A percentile compares a stretch with the other conserved stretches of the same genome.
phyloP scores from a whole-genome alignment of 1,140 invertebrate genomes.

The Pogonomyrmex barbatus region DNA sequence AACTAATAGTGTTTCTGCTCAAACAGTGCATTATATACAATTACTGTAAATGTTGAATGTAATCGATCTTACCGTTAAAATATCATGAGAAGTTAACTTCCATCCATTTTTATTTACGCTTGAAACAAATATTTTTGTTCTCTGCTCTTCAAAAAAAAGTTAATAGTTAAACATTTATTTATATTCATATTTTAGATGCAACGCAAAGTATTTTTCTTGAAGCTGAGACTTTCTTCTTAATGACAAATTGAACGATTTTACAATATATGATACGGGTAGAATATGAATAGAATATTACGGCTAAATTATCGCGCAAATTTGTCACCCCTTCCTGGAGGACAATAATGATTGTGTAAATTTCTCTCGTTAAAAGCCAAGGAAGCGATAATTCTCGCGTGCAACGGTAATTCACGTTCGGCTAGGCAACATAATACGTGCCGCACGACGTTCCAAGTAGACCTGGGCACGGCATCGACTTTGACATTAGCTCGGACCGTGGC shows the following conservation, averaged over 20 bases:
- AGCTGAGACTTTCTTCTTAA: constrained; percentile 13
- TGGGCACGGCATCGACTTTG: constrained; percentile 68
- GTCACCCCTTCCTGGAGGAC: constrained; percentile 48
- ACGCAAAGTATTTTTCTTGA: neutral
- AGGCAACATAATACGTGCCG: constrained; percentile 60
- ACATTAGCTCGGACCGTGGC: constrained; percentile 66
- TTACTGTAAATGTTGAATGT: constrained; percentile 4
- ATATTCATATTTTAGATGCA: too few relatives aligned
- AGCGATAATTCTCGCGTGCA: constrained; percentile 72
- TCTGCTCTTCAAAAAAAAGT: neutral
- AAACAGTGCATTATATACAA: neutral
- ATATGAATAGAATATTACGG: neutral
- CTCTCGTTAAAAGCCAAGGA: constrained; percentile 67
- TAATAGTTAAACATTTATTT: neutral
- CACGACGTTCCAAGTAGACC: constrained; percentile 57
- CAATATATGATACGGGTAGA: constrained; percentile 23
- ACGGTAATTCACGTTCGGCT: constrained; percentile 71
- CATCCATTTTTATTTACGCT: neutral
- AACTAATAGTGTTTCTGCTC: constrained; percentile 50
- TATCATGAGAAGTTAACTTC: neutral
- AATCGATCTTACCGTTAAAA: neutral
- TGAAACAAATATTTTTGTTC: neutral
- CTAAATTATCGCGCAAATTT: constrained; percentile 58
- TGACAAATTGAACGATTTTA: constrained; percentile 38
- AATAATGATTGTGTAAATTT: constrained; percentile 64